These are phyloP conservation scores for Dyspetes luteomarginatus DNA, from an alignment of 2,888 invertebrate genomes.

Conservation along the genomic window DNA sequence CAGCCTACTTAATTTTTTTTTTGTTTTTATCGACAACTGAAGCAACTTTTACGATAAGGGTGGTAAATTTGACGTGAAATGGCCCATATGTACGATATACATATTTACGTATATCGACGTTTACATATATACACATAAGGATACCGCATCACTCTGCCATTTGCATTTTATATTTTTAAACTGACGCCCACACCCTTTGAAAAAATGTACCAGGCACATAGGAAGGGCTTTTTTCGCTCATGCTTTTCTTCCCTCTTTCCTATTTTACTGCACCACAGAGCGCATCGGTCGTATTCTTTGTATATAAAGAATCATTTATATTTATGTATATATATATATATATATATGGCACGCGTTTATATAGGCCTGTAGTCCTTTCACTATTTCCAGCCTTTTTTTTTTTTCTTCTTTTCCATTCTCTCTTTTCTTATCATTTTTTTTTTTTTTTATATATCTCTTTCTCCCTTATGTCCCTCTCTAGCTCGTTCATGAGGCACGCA, in stretches of 20 bases:
- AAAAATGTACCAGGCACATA: conserved; percentile 28
- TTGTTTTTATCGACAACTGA: too few species aligned
- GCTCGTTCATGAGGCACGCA: conserved; percentile 42
- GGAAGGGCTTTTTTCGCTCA: conserved; percentile 50
- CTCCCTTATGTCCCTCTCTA: conserved; percentile 17
- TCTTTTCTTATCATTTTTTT: conserved; percentile 15
- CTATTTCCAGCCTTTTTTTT: conserved; percentile 46
- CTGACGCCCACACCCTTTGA: conserved; percentile 33
- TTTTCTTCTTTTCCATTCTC: background rate
- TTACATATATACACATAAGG: too few species aligned
- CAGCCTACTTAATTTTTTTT: too few species aligned
- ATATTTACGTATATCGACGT: background rate
- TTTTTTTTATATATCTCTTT: conserved; percentile 1
- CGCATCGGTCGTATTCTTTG: conserved; percentile 9
- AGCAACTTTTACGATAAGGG: background rate
- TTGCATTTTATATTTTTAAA: conserved; percentile 45
- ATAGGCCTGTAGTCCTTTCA: conserved; percentile 27
- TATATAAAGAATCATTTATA: conserved; percentile 6
- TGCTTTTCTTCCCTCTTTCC: conserved; percentile 46
- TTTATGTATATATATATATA: background rate
- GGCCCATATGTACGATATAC: background rate
- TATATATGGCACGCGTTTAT: conserved; percentile 54
- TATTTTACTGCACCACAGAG: conserved; percentile 32
- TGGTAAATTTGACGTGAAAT: background rate
- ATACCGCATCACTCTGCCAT: conserved; percentile 33